Evolutionary conservation across 1,140 invertebrate genomes (phyloP), one percentile per base, ranked within the genome.

Genomic region (Apocrypta bakeri): DNA sequence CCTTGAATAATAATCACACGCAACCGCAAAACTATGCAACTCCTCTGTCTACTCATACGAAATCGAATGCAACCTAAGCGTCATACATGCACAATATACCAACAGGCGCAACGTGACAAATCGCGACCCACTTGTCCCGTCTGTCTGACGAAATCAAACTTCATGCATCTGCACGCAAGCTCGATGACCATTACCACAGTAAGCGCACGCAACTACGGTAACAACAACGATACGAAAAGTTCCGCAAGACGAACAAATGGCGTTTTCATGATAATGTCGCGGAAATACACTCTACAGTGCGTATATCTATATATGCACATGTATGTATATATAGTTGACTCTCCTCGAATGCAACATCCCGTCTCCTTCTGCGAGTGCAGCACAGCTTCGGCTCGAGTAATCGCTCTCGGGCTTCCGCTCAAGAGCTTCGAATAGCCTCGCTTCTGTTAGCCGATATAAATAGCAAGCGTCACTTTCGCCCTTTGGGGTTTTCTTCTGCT

Each of bases 351-450:
- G 48, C 48, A 56, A 11, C 42, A n/a, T n/a, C 21, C 42, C 42
- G 42, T 48, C 42, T 48, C 42, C 63, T 64, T 24, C 63, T 64
- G 63, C 63, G 25, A 64, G 64, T 25, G 25, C 25, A 71, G 66
- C 33, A 42, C 11, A n/a, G 48, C 48, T 6, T 56, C 27, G 68
- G 25, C 6, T 69, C 37, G 68, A 71, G 33, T 71, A 71, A 71
- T 71, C 68, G 68, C 29, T 37, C 68, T 37, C 29, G 68, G 29
- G 68, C 68, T 71, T 71, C 68, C 68, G 68, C 31, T n/a, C 68
- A 14, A 33, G 12, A 31, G 14, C 31, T 1, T 31, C 68, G 68
- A n/a, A 31, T 21, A 21, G 68, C 68, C 21, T 31, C 25, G 25
- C 21, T 21, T 63, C 64, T 66, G 31, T 37, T 2, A 12, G 31